Evolutionary conservation across 2,888 invertebrate genomes (phyloP).

Genomic region (Ceraclea dissimilis): DNA sequence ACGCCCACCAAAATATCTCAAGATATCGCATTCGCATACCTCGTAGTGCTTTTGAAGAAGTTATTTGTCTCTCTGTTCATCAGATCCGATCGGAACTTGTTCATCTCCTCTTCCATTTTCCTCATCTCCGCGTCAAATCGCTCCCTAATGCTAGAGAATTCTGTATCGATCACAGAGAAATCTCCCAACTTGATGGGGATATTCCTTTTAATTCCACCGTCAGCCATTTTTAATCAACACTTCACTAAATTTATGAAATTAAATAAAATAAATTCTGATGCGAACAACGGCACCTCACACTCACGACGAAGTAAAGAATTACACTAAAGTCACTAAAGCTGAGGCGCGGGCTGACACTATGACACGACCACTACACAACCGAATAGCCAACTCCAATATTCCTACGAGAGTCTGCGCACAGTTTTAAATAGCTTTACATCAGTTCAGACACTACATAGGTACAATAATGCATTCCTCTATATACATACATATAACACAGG

Average conservation of each 20-base stretch:
- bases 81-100: slow-evolving; percentile 84
- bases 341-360: not conserved
- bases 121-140: slow-evolving; percentile 95
- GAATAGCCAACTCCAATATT: slow-evolving; percentile 40
- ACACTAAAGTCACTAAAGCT: slow-evolving; percentile 2
- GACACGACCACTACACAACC: slow-evolving; percentile 28
- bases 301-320: slow-evolving; percentile 32
- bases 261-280: slow-evolving; percentile 4
- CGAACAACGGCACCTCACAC: slow-evolving; percentile 34
- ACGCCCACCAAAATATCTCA: not conserved
- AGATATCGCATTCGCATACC: slow-evolving; percentile 67
- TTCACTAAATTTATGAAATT: slow-evolving; percentile 11
- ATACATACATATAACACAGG: too few relatives aligned
- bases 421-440: slow-evolving; percentile 47
- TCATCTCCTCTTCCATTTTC: slow-evolving; percentile 98
- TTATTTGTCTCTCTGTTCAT: slow-evolving; percentile 89
- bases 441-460: not conserved
- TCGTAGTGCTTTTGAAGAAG: slow-evolving; percentile 83
- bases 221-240: slow-evolving; percentile 57
- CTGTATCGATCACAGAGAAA: slow-evolving; percentile 92
- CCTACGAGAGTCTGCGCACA: slow-evolving; percentile 48
- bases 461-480: not conserved
- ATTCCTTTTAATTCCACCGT: slow-evolving; percentile 76
- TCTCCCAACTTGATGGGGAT: slow-evolving; percentile 91
- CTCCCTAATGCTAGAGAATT: slow-evolving; percentile 93